Evolutionary conservation across 2,113 vertebrate genomes (phyloP).

Genomic region (Lethenteron reissneri): DNA sequence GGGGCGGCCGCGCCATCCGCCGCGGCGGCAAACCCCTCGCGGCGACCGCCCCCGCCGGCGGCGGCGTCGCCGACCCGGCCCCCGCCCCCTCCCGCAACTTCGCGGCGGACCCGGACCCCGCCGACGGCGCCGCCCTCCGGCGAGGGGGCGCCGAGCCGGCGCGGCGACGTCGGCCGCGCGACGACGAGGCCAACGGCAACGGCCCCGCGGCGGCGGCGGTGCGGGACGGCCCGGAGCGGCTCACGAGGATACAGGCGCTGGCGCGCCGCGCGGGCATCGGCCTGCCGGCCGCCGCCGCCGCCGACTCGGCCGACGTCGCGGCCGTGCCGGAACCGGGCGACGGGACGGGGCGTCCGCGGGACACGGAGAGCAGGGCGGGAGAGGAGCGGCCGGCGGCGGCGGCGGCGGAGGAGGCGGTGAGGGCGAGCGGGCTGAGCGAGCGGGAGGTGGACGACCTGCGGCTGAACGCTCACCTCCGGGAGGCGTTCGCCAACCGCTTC

Average conservation of each 20-base stretch:
- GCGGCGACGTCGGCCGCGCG: slow-evolving; percentile 12
- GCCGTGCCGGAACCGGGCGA: too few species aligned
- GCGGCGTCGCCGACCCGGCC: background rate
- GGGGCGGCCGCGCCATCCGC: too few species aligned
- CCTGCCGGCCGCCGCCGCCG: background rate
- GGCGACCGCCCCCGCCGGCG: slow-evolving; percentile 36
- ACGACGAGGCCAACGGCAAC: slow-evolving; percentile 70
- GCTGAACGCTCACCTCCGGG: slow-evolving; percentile 62
- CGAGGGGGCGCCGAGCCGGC: slow-evolving; percentile 27
- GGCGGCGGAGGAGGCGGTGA: slow-evolving; percentile 23
- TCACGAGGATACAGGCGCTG: slow-evolving; percentile 64
- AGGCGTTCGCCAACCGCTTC: slow-evolving; percentile 70
- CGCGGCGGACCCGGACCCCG: background rate
- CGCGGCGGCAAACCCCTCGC: slow-evolving; percentile 36
- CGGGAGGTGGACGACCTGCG: slow-evolving; percentile 47
- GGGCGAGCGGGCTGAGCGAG: slow-evolving; percentile 30
- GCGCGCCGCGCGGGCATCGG: slow-evolving; percentile 36
- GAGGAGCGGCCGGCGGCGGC: slow-evolving; percentile 21
- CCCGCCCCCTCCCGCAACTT: too few species aligned
- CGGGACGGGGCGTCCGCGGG: slow-evolving; percentile 9
- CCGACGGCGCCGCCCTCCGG: slow-evolving; percentile 16
- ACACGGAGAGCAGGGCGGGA: slow-evolving; percentile 36
- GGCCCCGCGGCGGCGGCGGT: slow-evolving; percentile 24
- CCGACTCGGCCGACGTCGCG: background rate
- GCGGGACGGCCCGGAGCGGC: slow-evolving; percentile 45